Evolutionary conservation across 2,797 vertebrate species (phyloP).

Genomic region (Rhynchotus rufescens): DNA sequence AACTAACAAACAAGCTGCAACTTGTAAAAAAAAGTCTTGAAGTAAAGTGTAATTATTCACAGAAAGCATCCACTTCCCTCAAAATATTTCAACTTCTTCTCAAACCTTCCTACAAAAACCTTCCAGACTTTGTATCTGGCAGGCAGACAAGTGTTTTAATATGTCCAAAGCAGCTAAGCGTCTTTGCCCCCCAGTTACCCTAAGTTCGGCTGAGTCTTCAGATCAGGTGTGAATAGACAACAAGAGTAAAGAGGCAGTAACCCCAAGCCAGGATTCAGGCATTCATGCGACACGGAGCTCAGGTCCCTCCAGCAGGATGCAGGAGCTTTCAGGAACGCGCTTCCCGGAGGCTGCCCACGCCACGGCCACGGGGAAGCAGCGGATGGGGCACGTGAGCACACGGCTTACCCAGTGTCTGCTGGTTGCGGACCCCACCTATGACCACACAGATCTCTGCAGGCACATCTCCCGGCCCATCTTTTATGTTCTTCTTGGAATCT

Average conservation of each 20-base stretch:
- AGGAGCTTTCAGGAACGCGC: not conserved
- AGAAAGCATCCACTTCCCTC: not conserved
- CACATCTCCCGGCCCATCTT: slow-evolving; percentile 84
- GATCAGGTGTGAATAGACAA: not conserved
- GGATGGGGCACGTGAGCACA: accelerated
- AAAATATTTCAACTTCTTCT: not conserved
- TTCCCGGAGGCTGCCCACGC: not conserved
- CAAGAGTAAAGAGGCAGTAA: not conserved
- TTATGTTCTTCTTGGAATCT: slow-evolving; percentile 87
- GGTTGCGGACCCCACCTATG: slow-evolving; percentile 91
- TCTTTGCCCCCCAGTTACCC: not conserved
- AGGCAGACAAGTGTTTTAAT: not conserved
- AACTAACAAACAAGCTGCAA: not conserved
- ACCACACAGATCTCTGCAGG: slow-evolving; percentile 98
- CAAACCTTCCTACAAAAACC: not conserved
- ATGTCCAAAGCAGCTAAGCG: not conserved
- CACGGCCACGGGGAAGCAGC: accelerated
- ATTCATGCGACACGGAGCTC: not conserved
- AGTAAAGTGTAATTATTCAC: not conserved
- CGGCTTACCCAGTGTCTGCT: slow-evolving; percentile 92
- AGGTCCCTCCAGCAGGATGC: not conserved
- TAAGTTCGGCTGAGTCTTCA: not conserved
- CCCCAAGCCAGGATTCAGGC: not conserved
- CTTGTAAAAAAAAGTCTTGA: not conserved
- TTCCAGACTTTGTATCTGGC: not conserved